phyloP scores from a whole-genome alignment of 2,797 vertebrate species.

The Chrysolophus pictus region DNA sequence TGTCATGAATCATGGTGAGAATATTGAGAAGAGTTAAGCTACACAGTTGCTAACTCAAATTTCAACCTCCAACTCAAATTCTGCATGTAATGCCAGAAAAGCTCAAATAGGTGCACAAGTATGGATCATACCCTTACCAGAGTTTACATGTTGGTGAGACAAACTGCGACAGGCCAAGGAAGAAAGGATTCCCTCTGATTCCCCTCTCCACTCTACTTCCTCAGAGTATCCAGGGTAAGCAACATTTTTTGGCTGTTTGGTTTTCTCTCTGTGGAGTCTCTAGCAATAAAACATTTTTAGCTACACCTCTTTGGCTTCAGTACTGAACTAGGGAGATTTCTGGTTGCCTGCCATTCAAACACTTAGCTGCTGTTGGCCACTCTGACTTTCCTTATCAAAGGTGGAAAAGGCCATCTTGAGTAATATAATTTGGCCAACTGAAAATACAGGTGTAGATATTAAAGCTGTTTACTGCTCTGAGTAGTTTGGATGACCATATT shows the following conservation, averaged over 20 bases:
- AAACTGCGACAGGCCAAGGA: neutral
- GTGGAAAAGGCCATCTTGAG: neutral
- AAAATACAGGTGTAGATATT: neutral
- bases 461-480: neutral
- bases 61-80: neutral
- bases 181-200: neutral
- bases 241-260: neutral
- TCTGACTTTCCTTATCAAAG: neutral
- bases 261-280: neutral
- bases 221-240: neutral
- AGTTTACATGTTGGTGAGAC: neutral
- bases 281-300: neutral
- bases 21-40: neutral
- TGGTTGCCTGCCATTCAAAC: neutral
- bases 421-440: neutral
- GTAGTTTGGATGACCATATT: neutral
- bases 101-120: neutral
- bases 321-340: neutral
- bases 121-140: neutral
- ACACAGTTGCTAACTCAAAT: accelerated
- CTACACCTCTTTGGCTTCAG: neutral
- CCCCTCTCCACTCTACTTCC: neutral
- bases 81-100: neutral
- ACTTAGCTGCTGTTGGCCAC: neutral
- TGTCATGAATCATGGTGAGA: accelerated